A percentile compares a stretch with the other conserved stretches of the same genome.
phyloP scores from a whole-genome alignment of 2,888 invertebrate genomes.

The Eupithecia vulgata region DNA sequence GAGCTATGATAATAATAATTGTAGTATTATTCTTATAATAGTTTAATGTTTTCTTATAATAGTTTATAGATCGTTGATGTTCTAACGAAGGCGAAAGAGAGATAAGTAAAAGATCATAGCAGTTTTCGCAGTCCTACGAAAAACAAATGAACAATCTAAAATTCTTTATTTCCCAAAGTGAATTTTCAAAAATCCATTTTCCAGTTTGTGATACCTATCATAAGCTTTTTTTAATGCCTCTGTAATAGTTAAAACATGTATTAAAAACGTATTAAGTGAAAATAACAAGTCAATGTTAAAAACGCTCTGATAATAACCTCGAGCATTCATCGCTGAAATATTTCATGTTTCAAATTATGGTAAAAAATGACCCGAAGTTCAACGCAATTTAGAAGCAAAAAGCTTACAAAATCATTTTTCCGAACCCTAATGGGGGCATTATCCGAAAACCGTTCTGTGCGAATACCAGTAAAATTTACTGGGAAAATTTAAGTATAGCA shows the following conservation, averaged over 20 bases:
- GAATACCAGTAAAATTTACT: constrained; percentile 72
- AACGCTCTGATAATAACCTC: constrained; percentile 47
- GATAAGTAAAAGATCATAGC: background rate
- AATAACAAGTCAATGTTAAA: constrained; percentile 21
- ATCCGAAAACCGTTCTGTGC: constrained; percentile 73
- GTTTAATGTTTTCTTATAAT: no score
- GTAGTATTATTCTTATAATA: no score
- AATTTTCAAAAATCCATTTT: no score
- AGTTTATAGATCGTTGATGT: no score
- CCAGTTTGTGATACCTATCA: no score
- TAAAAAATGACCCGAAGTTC: constrained; percentile 48
- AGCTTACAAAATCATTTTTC: constrained; percentile 64
- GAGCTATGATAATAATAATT: background rate
- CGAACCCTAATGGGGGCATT: constrained; percentile 73
- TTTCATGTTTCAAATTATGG: constrained; percentile 51
- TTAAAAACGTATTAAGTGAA: background rate
- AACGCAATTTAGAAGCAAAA: constrained; percentile 55
- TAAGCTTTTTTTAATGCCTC: no score
- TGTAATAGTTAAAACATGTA: no score
- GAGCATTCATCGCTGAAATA: constrained; percentile 46
- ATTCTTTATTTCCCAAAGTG: no score
- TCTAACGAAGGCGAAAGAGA: background rate
- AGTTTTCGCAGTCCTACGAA: background rate
- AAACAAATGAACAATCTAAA: no score
- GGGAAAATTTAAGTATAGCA: constrained; percentile 66